These are phyloP conservation scores for Sabellastarte sp. DNA, from an alignment of 2,888 invertebrate species.

Conservation along the genomic window DNA sequence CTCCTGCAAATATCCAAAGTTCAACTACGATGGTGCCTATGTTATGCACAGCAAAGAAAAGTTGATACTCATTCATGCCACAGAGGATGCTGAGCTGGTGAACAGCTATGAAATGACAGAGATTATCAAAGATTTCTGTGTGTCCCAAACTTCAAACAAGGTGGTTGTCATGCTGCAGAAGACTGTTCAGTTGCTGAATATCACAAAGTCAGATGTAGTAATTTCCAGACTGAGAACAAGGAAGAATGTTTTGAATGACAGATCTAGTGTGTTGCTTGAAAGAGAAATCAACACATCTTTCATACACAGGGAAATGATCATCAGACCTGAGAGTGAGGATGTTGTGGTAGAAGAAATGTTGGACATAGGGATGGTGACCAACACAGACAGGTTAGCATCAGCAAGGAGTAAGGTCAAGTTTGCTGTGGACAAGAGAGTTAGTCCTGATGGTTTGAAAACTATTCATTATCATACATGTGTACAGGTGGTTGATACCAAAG, in stretches of 20 bases:
- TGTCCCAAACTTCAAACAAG: neutral
- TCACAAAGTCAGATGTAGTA: neutral
- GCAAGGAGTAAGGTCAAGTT: neutral
- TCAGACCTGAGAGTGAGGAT: neutral
- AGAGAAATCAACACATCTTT: neutral
- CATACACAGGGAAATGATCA: slow-evolving; percentile 1
- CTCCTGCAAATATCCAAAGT: neutral
- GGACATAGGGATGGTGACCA: neutral
- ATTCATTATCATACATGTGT: neutral
- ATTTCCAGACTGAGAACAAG: too few relatives aligned
- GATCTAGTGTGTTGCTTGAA: neutral
- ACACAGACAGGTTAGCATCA: slow-evolving; percentile 1
- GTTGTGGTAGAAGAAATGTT: neutral
- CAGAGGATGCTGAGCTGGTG: neutral
- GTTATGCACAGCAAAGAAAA: neutral
- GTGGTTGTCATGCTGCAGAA: neutral
- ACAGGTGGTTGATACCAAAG: neutral
- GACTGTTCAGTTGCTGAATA: neutral
- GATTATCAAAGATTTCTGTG: neutral
- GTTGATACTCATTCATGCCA: neutral
- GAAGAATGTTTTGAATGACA: too few relatives aligned
- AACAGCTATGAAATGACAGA: neutral
- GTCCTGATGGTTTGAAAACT: neutral
- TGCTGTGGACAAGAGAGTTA: neutral
- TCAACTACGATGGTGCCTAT: neutral